A percentile compares a stretch with the other conserved stretches of the same genome.
These are phyloP conservation scores for Drosophila eugracilis DNA, from an alignment of 1,140 invertebrate genomes.

Conservation along the genomic window DNA sequence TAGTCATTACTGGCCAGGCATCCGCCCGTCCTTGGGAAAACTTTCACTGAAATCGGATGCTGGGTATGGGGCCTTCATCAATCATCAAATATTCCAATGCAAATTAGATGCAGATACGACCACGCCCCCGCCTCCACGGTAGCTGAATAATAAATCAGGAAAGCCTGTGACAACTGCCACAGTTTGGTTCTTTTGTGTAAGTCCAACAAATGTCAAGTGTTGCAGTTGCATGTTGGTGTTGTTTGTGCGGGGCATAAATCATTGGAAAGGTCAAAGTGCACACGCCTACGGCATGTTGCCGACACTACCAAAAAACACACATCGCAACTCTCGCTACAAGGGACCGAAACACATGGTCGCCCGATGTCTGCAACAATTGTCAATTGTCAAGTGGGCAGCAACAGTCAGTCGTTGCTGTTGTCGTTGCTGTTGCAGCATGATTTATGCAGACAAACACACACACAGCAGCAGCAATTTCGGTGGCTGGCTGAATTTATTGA, in stretches of 20 bases:
- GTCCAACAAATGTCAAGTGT: slow-evolving; percentile 57
- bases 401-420: slow-evolving; percentile 14
- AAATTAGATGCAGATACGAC: slow-evolving; percentile 10
- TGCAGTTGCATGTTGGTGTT: slow-evolving; percentile 33
- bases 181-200: slow-evolving; percentile 36
- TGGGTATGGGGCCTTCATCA: slow-evolving; percentile 3
- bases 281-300: slow-evolving; percentile 50
- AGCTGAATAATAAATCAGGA: slow-evolving; percentile 37
- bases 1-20: slow-evolving; percentile 29
- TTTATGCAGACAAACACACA: slow-evolving; percentile 54
- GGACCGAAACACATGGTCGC: slow-evolving; percentile 47
- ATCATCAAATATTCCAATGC: slow-evolving; percentile 31
- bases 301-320: slow-evolving; percentile 9
- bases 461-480: slow-evolving; percentile 9
- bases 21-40: slow-evolving; percentile 40
- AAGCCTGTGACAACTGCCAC: slow-evolving; percentile 44
- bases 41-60: slow-evolving; percentile 52
- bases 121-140: background rate
- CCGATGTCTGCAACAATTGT: slow-evolving; percentile 65
- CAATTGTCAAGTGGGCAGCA: slow-evolving; percentile 60
- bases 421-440: slow-evolving; percentile 45
- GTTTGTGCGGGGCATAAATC: slow-evolving; percentile 55
- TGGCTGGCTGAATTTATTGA: slow-evolving; percentile 21
- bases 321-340: slow-evolving; percentile 5
- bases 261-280: slow-evolving; percentile 69